A percentile compares a stretch with the other conserved stretches of the same genome.
These are phyloP conservation scores for Eristalinus aeneus DNA, from an alignment of 2,888 invertebrate genomes.

Conservation along the genomic window DNA sequence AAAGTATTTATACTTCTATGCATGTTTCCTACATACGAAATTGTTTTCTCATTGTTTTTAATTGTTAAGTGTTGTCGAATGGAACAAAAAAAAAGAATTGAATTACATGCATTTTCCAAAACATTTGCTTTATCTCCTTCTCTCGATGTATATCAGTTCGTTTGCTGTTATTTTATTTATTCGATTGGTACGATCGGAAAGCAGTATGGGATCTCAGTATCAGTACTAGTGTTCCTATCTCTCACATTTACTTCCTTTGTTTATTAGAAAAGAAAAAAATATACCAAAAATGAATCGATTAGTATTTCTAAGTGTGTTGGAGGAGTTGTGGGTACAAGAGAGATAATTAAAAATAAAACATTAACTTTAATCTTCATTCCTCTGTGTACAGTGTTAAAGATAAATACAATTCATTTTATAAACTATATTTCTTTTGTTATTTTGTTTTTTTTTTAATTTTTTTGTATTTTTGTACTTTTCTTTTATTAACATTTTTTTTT, in stretches of 20 bases:
- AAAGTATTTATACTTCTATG: slow-evolving; percentile 44
- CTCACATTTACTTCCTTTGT: not conserved
- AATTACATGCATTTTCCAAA: slow-evolving; percentile 26
- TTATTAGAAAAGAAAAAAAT: slow-evolving; percentile 2
- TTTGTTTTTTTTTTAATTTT: slow-evolving; percentile 27
- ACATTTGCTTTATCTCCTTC: slow-evolving; percentile 9
- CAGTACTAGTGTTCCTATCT: slow-evolving; percentile 20
- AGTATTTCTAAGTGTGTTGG: slow-evolving; percentile 62
- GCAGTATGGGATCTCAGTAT: slow-evolving; percentile 64
- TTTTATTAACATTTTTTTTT: slow-evolving; percentile 40
- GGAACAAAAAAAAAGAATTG: not conserved
- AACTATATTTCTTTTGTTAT: slow-evolving; percentile 18
- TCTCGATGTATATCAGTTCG: not conserved
- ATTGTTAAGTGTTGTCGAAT: slow-evolving; percentile 24
- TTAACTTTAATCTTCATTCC: slow-evolving; percentile 27
- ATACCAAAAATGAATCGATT: slow-evolving; percentile 72
- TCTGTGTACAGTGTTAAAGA: slow-evolving; percentile 30
- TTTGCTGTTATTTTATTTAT: not conserved
- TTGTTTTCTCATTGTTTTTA: not conserved
- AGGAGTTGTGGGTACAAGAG: slow-evolving; percentile 44
- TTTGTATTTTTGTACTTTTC: not conserved
- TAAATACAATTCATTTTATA: not conserved
- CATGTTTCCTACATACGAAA: slow-evolving; percentile 33
- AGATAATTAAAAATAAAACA: slow-evolving; percentile 16
- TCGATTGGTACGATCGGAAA: slow-evolving; percentile 34